Base-by-base conservation (phyloP, 2,113 vertebrate species). In the Chitala chitala region DNA sequence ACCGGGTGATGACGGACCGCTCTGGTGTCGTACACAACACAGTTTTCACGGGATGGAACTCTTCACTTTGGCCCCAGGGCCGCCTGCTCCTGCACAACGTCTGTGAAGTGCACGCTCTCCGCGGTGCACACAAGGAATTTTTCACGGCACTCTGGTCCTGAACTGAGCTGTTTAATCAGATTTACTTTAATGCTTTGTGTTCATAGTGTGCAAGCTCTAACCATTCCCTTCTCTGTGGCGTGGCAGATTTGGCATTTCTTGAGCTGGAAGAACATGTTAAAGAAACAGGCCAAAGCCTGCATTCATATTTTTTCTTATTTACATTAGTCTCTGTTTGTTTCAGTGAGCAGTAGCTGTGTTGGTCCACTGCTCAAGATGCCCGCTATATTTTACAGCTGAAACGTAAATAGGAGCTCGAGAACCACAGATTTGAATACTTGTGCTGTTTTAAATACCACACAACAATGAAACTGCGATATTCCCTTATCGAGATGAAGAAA, bases 1-100 rank as follows among this genome's bases (percentile, higher is more conserved):
- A 33, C 73, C 51, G 12, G 48, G 69, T 29, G 64, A 69, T 56
- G 73, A 75, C 58, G 51, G 51, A 69, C 64, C 58, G 24, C 3
- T 54, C 15, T 54, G 31, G 38, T 15, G 64, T n/a, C 29, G 17
- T 36, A 31, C 22, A 36, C 55, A 48, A 33, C 22, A 36, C 55
- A 48, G 48, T 48, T 38, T 74, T 42, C 61, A 22, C 53, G 50
- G 15, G 31, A 44, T 12, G 48, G 68, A n/a, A 33, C 22, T 46
- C 15, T n/a, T n/a, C n/a, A n/a, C n/a, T n/a, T n/a, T n/a, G n/a
- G n/a, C n/a, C n/a, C n/a, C n/a, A n/a, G n/a, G n/a, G n/a, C n/a
- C n/a, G n/a, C n/a, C n/a, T n/a, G n/a, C n/a, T n/a, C n/a, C n/a
- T n/a, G n/a, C 73, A 69, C 73, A 26, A 20, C 26, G 51, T 69